A percentile compares a stretch with the other conserved stretches of the same genome.
phyloP scores from a whole-genome alignment of 2,797 vertebrate genomes.

The Eulemur albifrons region DNA sequence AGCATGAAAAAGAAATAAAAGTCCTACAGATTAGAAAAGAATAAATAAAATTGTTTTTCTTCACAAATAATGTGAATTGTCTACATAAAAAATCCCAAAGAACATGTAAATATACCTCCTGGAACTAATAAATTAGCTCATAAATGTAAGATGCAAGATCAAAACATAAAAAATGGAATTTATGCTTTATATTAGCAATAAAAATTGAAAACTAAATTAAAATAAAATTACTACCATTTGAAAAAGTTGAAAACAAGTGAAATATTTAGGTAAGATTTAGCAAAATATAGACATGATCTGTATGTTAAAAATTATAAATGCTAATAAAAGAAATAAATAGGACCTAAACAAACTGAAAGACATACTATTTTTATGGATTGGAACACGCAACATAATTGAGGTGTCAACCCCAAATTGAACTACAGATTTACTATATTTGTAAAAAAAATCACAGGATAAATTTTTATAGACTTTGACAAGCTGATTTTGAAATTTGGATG shows the following conservation, averaged over 20 bases:
- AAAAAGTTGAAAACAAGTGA: neutral
- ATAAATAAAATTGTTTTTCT: neutral
- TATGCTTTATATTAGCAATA: neutral
- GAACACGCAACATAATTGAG: neutral
- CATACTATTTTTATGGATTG: neutral
- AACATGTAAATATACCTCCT: neutral
- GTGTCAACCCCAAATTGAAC: neutral
- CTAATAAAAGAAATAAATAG: neutral
- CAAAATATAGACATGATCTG: neutral
- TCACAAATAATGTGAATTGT: neutral
- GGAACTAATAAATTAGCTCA: neutral
- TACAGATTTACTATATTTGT: neutral
- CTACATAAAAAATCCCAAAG: neutral
- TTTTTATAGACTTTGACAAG: neutral
- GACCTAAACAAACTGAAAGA: neutral
- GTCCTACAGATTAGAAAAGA: neutral
- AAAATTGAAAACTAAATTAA: neutral
- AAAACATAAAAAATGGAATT: neutral
- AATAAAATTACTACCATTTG: neutral
- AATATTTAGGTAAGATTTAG: neutral
- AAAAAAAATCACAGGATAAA: neutral
- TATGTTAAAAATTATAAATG: neutral
- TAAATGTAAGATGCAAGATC: neutral
- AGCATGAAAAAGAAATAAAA: neutral
- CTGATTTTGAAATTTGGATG: neutral